Evolutionary conservation across 2,113 vertebrate genomes (phyloP), one percentile per base, ranked within the genome.

Genomic region (Gopherus evgoodei): DNA sequence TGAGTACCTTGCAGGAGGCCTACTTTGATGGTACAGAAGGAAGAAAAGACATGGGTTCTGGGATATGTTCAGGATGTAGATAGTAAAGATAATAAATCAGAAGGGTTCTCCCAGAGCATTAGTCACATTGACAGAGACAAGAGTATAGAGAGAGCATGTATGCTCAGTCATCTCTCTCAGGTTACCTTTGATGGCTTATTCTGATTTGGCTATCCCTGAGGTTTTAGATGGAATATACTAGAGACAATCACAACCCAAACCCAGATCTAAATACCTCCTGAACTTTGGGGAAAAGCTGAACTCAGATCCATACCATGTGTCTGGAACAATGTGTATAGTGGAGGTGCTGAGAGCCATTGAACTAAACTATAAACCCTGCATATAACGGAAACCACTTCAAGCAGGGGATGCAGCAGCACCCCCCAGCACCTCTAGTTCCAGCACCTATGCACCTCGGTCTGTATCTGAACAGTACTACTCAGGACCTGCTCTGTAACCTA

Each of bases 261-360:
- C 35, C 44, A 53, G 21, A 56, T 88, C 44, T 42, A 76, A 91
- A 53, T 54, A 69, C 38, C 17, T 90, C 76, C 76, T 79, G 72
- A 79, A 62, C 29, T 90, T 29, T 82, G 59, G 56, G 86, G 14
- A 75, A 88, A 86, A 93, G 62, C n/a, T 80, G 86, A 94, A 91
- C 81, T 76, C 75, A 22, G 86, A 95, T 82, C 72, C 50, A 16
- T 90, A 49, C 42, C 0, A 22, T 11, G 10, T 10, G 0, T 65
- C 17, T 3, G 1, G 17, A 53, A 53, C 52, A 53, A 53, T 53
- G 16, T 53, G 52, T 53, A 53, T 19, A 53, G 52, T 17, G 52
- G 16, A 17, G 52, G 52, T 53, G 52, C 52, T 53, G 52, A 53
- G 52, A 53, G 52, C 17, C 52, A 53, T 19, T 19, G 52, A 53